Evolutionary conservation across 2,797 vertebrate genomes (phyloP), one percentile per base, ranked within the genome.

Genomic region (Pithecia hirsuta): DNA sequence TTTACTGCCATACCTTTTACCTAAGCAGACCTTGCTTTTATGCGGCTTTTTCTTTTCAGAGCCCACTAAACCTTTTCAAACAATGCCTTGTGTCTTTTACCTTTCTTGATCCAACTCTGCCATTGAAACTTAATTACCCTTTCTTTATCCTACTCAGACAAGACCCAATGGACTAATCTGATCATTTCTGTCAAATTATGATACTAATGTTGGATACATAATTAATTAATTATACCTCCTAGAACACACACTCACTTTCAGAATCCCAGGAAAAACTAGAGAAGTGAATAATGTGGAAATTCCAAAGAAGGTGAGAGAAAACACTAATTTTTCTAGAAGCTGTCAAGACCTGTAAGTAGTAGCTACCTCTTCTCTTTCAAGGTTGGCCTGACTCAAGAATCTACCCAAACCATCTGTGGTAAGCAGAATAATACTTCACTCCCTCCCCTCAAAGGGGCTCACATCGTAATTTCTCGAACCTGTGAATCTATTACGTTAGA

Each of bases 141-240:
- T 90, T 79, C 14, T 97, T 90, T 79, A 74, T 17, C 22, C 17
- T 15, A 84, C 24, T 76, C 90, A 83, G 30, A 30, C 5, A 83
- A 96, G 83, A 84, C 33, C 52, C 4, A 10, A 41, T 85, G 46
- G 13, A 57, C 15, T 64, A 33, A 81, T 91, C 28, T 50, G 5
- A 84, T 72, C 9, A 46, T 84, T 91, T 84, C 46, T 67, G 22
- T 57, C 50, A 93, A 95, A 86, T 82, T 94, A 79, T 82, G 44
- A 79, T 61, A 41, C 0, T 55, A 59, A 89, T n/a, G 0, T 28
- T 59, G 33, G 74, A 93, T 22, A 89, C 8, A 74, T 15, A 86
- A 86, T 64, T 82, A 93, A 93, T 75, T 12, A 96, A 91, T 46
- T 59, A 76, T 85, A 46, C 3, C 7, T n/a, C 20, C 70, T 80